Evolutionary conservation across 2,797 vertebrate genomes (phyloP).

Genomic region (Gambusia yucatana): DNA sequence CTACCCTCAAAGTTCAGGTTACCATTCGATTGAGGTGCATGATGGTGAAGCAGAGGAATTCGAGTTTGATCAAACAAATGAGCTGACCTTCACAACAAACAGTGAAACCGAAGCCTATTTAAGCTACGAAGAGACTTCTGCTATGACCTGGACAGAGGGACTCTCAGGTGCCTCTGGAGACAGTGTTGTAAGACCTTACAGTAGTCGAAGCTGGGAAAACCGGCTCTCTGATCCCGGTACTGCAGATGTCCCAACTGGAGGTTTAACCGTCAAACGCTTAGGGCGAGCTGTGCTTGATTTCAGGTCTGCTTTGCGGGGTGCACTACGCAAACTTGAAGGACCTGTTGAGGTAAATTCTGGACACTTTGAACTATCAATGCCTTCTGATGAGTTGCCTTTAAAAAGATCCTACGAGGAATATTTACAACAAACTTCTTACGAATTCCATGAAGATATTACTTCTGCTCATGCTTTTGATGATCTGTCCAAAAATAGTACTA

Average conservation of each 20-base stretch:
- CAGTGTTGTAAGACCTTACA: constrained; percentile 24
- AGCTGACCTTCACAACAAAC: constrained; percentile 43
- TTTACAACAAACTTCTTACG: constrained; percentile 28
- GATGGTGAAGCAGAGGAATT: constrained; percentile 44
- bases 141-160: constrained; percentile 49
- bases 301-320: constrained; percentile 87
- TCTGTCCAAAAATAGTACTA: constrained; percentile 25
- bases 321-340: constrained; percentile 89
- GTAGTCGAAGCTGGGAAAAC: constrained; percentile 46
- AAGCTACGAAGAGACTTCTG: constrained; percentile 42
- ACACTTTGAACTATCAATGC: constrained; percentile 68
- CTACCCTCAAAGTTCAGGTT: constrained; percentile 68
- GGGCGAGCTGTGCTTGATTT: constrained; percentile 89
- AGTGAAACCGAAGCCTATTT: constrained; percentile 43
- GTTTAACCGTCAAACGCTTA: constrained; percentile 89
- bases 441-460: constrained; percentile 24
- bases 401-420: constrained; percentile 30
- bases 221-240: constrained; percentile 64
- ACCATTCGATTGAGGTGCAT: constrained; percentile 65
- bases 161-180: constrained; percentile 22
- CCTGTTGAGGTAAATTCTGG: constrained; percentile 77
- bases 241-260: constrained; percentile 80
- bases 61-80: constrained; percentile 46
- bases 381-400: constrained; percentile 69
- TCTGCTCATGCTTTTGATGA: constrained; percentile 13